Conservation (phyloP, 2,797 vertebrate genomes). For the Crenichthys baileyi region DNA sequence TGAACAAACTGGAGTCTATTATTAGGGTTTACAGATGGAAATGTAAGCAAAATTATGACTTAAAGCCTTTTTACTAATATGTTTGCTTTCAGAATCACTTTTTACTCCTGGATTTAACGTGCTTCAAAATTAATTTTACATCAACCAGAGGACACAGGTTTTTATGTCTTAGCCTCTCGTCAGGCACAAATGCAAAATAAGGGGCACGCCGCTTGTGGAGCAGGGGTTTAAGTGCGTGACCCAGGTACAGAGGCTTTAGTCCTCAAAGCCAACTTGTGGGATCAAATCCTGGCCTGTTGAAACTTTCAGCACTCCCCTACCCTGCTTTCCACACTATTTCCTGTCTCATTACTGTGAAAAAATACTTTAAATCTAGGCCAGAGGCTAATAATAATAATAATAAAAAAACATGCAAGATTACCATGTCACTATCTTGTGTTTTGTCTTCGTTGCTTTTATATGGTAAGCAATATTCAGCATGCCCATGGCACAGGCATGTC, state of each 20-base stretch:
- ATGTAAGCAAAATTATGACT: conserved; percentile 31
- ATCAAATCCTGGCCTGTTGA: no score
- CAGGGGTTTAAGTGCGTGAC: no score
- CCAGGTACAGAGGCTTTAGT: no score
- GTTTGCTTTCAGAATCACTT: conserved; percentile 13
- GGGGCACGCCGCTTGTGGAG: no score
- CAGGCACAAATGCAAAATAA: conserved; percentile 7
- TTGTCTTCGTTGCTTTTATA: conserved; percentile 45
- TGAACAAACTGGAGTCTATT: background rate
- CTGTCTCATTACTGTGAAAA: no score
- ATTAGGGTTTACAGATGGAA: conserved; percentile 11
- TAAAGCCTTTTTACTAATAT: conserved; percentile 11
- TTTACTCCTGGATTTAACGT: conserved; percentile 32
- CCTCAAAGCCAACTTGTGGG: no score
- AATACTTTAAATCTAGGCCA: no score
- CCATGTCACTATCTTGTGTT: conserved; percentile 52
- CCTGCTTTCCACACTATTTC: no score
- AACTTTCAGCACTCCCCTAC: no score
- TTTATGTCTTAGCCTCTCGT: background rate
- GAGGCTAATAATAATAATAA: no score
- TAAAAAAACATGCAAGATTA: conserved; percentile 34
- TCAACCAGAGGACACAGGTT: background rate
- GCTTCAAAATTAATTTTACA: background rate
- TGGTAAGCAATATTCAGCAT: conserved; percentile 84
- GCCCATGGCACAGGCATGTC: conserved; percentile 90